Evolutionary conservation across 2,113 vertebrate genomes (phyloP).

Genomic region (Nothocercus nigrocapillus): DNA sequence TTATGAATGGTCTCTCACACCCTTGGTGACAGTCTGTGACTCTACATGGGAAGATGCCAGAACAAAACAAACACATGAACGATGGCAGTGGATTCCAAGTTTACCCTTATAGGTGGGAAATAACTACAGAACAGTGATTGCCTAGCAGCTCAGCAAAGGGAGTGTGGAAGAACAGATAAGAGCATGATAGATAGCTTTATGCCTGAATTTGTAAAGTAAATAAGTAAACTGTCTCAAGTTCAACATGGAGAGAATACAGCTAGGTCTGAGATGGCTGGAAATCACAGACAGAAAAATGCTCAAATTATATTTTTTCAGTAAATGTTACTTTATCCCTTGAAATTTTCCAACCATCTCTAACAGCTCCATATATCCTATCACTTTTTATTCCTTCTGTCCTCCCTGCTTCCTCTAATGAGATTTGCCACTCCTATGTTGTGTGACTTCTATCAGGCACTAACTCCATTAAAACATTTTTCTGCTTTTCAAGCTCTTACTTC

Average conservation of each 20-base stretch:
- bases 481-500: not conserved
- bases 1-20: not conserved
- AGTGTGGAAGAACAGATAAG: not conserved
- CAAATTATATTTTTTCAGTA: not conserved
- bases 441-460: not conserved
- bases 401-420: not conserved
- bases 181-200: not conserved
- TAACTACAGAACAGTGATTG: not conserved
- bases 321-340: not conserved
- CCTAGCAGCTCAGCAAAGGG: not conserved
- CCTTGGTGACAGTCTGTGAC: not conserved
- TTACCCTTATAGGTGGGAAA: fast-evolving
- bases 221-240: not conserved
- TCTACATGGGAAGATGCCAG: fast-evolving
- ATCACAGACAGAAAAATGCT: not conserved
- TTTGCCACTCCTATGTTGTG: not conserved
- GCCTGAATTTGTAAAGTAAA: not conserved
- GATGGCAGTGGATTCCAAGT: fast-evolving
- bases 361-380: not conserved
- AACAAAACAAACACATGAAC: not conserved
- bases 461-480: not conserved
- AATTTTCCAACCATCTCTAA: not conserved
- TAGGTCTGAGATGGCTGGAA: not conserved
- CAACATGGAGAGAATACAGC: not conserved
- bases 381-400: not conserved